Evolutionary conservation across 2,113 vertebrate genomes (phyloP), one percentile per base, ranked within the genome.

Genomic region (Sakesphorus luctuosus): DNA sequence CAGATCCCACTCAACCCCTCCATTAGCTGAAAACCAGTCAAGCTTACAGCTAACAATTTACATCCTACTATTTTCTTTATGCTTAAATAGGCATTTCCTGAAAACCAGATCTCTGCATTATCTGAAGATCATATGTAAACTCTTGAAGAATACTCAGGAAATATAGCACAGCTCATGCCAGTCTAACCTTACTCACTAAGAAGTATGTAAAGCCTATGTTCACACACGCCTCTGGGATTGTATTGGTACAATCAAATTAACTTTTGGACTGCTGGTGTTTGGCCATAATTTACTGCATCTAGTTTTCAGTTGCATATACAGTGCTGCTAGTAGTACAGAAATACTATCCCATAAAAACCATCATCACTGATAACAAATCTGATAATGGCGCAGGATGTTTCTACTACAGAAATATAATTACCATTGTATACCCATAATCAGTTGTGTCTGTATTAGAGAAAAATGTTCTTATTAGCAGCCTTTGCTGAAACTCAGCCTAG

Each of bases 71-170:
- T 91, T 97, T 94, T 96, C 93, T 92, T 91, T 90, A 83, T 63
- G 86, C 83, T 89, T 76, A 87, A 89, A 85, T 38, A 96, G 90
- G 87, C 33, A 52, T 94, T 98, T 97, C 94, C 47, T 86, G 95
- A 95, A 97, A 96, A 96, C 10, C 15, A 72, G 86, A 93, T 78
- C 80, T 91, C 68, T 73, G 38, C 15, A 18, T 71, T 91, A 96
- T 97, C 85, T 90, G 43, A 87, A 96, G 89, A 97, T 97, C 95
- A 97, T 84, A 96, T 43, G 76, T 74, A 95, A 95, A 82, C 90
- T 69, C 65, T 55, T 81, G 84, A 86, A 95, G 91, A 91, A 95
- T 87, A 91, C 84, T 94, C 58, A 92, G 90, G 93, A 97, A 96
- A 87, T 74, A 87, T 1, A 94, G 85, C 76, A 89, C 63, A 84